phyloP scores from a whole-genome alignment of 2,888 invertebrate species.

The Aporophyla lueneburgensis region DNA sequence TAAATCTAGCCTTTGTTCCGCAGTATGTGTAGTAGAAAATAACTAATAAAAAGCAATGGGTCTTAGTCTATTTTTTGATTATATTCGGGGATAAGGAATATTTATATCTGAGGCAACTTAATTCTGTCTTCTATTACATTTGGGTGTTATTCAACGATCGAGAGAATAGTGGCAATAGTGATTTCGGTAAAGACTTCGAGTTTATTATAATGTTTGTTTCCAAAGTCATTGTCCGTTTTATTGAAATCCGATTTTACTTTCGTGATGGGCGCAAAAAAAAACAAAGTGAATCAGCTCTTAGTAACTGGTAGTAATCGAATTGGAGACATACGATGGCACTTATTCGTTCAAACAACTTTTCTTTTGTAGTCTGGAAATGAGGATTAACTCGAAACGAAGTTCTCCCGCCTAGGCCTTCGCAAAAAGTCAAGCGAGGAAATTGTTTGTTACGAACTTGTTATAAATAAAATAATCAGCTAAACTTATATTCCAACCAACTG shows the following conservation, averaged over 20 bases:
- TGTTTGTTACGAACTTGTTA: conserved; percentile 51
- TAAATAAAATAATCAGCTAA: conserved; percentile 42
- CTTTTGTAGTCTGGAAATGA: conserved; percentile 24
- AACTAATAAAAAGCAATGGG: conserved; percentile 60
- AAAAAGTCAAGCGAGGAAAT: conserved; percentile 40
- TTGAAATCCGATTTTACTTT: conserved; percentile 57
- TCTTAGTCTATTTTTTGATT: conserved; percentile 38
- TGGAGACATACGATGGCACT: conserved; percentile 36
- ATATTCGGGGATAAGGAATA: conserved; percentile 32
- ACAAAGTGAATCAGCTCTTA: conserved; percentile 38
- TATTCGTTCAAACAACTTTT: conserved; percentile 50
- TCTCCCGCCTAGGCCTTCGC: conserved; percentile 22
- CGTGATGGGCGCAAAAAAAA: conserved; percentile 48
- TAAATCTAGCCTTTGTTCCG: conserved; percentile 45
- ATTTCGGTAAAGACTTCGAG: conserved; percentile 48
- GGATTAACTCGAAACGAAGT: conserved; percentile 50
- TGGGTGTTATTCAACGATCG: conserved; percentile 42
- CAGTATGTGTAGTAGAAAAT: conserved; percentile 58
- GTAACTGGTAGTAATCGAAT: conserved; percentile 45
- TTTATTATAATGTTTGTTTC: conserved; percentile 54
- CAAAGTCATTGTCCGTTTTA: conserved; percentile 60
- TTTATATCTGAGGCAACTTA: conserved; percentile 27
- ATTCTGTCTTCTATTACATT: conserved; percentile 41
- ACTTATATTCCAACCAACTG: conserved; percentile 7
- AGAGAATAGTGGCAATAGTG: conserved; percentile 48